Base-by-base conservation (phyloP, 2,888 invertebrate genomes). In the Caenorhabditis sulstoni region DNA sequence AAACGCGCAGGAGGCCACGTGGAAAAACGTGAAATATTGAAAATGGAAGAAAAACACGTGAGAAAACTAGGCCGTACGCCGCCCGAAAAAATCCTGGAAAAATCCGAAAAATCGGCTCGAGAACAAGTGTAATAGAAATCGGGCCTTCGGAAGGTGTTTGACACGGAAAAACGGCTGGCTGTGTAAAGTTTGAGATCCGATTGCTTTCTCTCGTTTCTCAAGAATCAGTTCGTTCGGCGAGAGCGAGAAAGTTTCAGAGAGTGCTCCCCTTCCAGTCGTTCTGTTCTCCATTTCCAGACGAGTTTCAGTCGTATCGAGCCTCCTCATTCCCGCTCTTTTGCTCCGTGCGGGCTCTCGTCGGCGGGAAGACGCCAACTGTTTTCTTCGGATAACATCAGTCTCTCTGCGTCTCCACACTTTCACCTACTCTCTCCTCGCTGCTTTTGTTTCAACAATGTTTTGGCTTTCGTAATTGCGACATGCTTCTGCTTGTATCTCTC, bases 381-480 rank as follows among this genome's bases (percentile, higher is more conserved):
- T 57, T 37, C 35, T 39, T 50, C 39, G 52, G 68, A 68, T 61
- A 68, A 58, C 68, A 68, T 68, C 68, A 61, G 59, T 52, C 20
- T 61, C 22, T 53, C 68, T 68, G 52, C 68, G 59, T 52, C 53
- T 59, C 68, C 14, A 41, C 45, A 52, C 29, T 44, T 52, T 29
- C 16, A n/a, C 18, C 58, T 59, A 53, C 68, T 61, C 50, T 61
- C 59, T 58, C 29, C 4, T 7, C n/a, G 41, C 16, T 61, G 29
- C 59, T 68, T 68, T 68, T 68, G 68, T 68, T 68, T 68, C 68
- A 68, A 68, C 68, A 68, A 61, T 68, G 59, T 68, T 68, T 68
- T 68, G 68, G 35, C 53, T 68, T 68, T 68, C 68, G 68, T 68
- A 61, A 68, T 68, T 68, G 68, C 59, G 68, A 68, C 68, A 68